Evolutionary conservation across 2,113 vertebrate species (phyloP), one percentile per base, ranked within the genome.

Genomic region (Bubo blakistoni): DNA sequence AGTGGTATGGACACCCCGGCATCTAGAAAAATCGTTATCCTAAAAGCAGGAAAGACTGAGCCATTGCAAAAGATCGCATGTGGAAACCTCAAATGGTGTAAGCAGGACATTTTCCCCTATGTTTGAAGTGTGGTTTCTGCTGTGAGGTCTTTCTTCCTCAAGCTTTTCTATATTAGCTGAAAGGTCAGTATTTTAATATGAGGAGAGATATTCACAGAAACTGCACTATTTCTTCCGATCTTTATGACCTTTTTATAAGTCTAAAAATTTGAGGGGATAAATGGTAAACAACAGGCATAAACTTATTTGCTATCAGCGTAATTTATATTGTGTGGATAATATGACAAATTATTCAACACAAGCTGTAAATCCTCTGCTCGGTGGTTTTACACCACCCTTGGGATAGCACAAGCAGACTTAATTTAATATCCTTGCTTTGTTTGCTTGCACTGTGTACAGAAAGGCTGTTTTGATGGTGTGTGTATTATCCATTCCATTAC

Each of bases 1-100:
- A 70, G 2, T 1, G 1, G 18, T 9, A 11, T 32, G 38, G 8
- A 5, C 54, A 72, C 17, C n/a, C 11, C 2, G 1, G 13, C 27
- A 46, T 42, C 54, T 40, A 80, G 81, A 61, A 59, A 58, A 81
- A 18, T 4, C 6, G 4, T 46, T 38, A 6, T 5, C 2, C 13
- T 79, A 25, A 29, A 71, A 79, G 16, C 1, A 1, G 10, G 18
- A 13, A 52, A 84, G n/a, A n/a, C 3, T 1, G 18, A 83, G 5
- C 27, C 7, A 4, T 10, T 44, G 55, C 3, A 2, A 67, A 86
- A 81, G 12, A 52, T 49, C 2, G 1, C 40, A 55, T 0, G 1
- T 65, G 25, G 34, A 52, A 92, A 27, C 54, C 6, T 14, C 40
- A 57, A 26, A n/a, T 27, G 7, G 11, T 70, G 16, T 42, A 20